These are phyloP conservation scores for Sparidentex hasta DNA, from an alignment of 2,797 vertebrate genomes.

Conservation along the genomic window DNA sequence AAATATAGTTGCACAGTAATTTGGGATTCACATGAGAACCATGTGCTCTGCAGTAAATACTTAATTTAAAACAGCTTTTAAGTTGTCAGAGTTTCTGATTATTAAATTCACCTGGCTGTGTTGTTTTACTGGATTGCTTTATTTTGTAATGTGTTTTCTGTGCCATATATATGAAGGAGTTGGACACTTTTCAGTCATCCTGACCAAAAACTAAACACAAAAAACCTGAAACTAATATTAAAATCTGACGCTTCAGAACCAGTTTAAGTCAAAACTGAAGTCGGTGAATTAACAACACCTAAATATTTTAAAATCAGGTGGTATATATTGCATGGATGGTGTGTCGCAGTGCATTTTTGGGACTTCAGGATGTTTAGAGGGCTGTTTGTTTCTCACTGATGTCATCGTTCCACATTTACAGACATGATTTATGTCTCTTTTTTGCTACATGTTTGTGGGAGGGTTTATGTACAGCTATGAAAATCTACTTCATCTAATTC, in stretches of 20 bases:
- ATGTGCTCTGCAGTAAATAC: not conserved
- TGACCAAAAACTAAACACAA: not conserved
- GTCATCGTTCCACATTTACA: not conserved
- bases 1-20: constrained; percentile 6
- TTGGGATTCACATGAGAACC: not conserved
- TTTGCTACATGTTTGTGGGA: not conserved
- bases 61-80: not conserved
- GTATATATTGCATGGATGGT: not conserved
- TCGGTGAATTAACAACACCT: not conserved
- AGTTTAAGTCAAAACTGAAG: not conserved
- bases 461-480: not conserved
- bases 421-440: not conserved
- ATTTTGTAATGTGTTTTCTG: not conserved
- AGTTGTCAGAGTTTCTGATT: too few species aligned
- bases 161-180: not conserved
- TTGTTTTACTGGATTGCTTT: not conserved
- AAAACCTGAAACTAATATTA: too few species aligned
- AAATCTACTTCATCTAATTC: not conserved
- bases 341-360: not conserved
- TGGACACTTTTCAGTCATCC: not conserved
- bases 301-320: not conserved
- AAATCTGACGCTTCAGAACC: not conserved
- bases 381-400: not conserved
- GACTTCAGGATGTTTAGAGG: not conserved
- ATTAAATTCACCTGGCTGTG: not conserved